Conservation (phyloP, 2,797 vertebrate species). For the Catostomus latipinnis region DNA sequence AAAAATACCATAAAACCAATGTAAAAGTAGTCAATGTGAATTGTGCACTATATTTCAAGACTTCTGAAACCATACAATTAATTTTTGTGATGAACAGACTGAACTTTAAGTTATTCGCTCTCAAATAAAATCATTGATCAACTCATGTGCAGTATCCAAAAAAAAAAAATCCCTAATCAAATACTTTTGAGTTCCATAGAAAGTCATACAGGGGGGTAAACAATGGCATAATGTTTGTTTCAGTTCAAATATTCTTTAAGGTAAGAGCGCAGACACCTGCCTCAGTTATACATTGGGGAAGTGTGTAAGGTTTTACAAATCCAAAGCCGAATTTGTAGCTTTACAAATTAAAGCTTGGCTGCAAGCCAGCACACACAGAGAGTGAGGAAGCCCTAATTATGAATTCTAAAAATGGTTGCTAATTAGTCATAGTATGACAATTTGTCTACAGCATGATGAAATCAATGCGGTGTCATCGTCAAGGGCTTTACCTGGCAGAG, state of each 20-base stretch:
- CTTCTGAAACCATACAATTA: too few species aligned
- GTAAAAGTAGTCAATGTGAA: too few species aligned
- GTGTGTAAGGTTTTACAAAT: neutral
- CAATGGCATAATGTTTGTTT: neutral
- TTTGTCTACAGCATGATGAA: conserved; percentile 73
- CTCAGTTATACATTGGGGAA: conserved; percentile 54
- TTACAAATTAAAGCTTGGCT: conserved; percentile 55
- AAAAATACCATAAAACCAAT: too few species aligned
- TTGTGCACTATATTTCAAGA: too few species aligned
- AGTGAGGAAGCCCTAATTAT: conserved; percentile 71
- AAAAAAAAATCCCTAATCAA: too few species aligned
- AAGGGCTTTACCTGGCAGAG: conserved; percentile 55
- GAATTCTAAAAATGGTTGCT: conserved; percentile 73
- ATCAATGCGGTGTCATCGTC: conserved; percentile 61
- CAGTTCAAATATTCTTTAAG: neutral
- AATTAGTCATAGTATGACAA: conserved; percentile 74
- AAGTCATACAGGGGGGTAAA: too few species aligned
- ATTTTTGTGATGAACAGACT: too few species aligned
- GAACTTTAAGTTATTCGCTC: too few species aligned
- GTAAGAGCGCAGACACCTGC: conserved; percentile 24
- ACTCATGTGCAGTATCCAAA: too few species aligned
- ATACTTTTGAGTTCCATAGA: too few species aligned
- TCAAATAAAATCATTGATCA: too few species aligned
- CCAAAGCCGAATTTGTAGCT: conserved; percentile 10
- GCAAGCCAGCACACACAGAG: conserved; percentile 45